Evolutionary conservation across 2,113 vertebrate species (phyloP).

Genomic region (Neogobius melanostomus): DNA sequence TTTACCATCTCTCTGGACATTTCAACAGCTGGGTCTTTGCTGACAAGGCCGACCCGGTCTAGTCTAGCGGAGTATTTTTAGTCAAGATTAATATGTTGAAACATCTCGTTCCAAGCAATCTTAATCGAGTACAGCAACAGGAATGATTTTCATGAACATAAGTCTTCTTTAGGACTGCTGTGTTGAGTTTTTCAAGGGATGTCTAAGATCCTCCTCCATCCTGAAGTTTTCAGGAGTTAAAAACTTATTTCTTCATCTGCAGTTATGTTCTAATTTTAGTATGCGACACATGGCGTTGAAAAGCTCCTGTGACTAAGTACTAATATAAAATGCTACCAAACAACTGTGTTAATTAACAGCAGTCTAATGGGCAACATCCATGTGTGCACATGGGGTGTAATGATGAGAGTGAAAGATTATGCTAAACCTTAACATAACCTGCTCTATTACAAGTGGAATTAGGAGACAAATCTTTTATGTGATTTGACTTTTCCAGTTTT

Average conservation of each 20-base stretch:
- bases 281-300: neutral
- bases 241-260: neutral
- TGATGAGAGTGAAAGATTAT: too few species aligned
- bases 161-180: too few species aligned
- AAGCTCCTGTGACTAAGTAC: neutral
- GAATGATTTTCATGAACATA: too few species aligned
- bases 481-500: too few species aligned
- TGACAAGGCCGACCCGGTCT: neutral
- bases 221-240: neutral
- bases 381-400: neutral
- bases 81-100: neutral
- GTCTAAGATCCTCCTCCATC: neutral
- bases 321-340: neutral
- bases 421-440: too few species aligned
- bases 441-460: too few species aligned
- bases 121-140: too few species aligned
- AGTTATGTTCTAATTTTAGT: neutral
- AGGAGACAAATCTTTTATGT: too few species aligned
- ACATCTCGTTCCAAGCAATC: neutral
- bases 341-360: neutral
- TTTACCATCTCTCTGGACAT: neutral
- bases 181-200: too few species aligned
- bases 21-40: neutral
- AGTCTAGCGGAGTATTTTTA: neutral
- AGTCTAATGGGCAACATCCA: neutral